A percentile compares a stretch with the other conserved stretches of the same genome.
phyloP scores from a whole-genome alignment of 2,113 vertebrate species.

The Nycticebus coucang region DNA sequence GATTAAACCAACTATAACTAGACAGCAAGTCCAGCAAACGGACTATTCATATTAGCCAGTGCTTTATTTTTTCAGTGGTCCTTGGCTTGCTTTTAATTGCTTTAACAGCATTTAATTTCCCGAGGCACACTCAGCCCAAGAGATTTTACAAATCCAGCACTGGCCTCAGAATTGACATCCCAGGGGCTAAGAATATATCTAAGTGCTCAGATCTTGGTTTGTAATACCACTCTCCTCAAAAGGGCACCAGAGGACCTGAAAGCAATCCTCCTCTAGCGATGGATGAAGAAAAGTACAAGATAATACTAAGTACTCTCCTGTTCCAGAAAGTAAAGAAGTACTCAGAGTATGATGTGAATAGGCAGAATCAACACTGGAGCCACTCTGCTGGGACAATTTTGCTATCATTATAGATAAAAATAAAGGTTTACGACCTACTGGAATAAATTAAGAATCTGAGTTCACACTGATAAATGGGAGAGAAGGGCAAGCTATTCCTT shows the following conservation, averaged over 20 bases:
- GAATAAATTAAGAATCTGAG: neutral
- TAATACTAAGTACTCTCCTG: neutral
- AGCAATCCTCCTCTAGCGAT: neutral
- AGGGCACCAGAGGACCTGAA: neutral
- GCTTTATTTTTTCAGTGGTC: neutral
- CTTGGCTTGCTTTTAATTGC: neutral
- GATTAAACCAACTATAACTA: neutral
- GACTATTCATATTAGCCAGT: neutral
- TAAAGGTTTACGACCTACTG: neutral
- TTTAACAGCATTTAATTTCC: neutral
- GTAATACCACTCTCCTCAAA: no score
- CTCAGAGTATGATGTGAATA: neutral
- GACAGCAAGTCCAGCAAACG: neutral
- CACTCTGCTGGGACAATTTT: neutral
- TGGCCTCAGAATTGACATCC: neutral
- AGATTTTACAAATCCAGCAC: neutral
- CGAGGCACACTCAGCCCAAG: neutral
- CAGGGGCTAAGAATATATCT: neutral
- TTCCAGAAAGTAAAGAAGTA: neutral
- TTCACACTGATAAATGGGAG: neutral
- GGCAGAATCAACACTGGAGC: neutral
- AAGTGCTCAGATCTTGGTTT: neutral
- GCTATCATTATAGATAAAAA: neutral
- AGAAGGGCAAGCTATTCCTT: neutral
- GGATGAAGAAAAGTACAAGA: neutral